These are phyloP conservation scores for Malurus leucopterus DNA, from an alignment of 2,797 vertebrate species.

Conservation along the genomic window DNA sequence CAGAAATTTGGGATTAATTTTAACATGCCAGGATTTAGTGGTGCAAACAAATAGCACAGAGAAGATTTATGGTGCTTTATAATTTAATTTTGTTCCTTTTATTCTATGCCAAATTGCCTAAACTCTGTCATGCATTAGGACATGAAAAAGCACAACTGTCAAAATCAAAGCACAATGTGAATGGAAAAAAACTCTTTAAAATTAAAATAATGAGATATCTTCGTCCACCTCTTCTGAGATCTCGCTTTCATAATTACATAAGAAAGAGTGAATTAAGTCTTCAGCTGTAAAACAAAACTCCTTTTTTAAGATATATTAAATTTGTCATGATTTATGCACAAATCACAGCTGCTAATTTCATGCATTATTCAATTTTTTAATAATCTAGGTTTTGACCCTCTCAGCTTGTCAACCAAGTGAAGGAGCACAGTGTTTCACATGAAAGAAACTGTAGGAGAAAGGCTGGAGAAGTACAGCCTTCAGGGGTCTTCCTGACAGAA, in stretches of 20 bases:
- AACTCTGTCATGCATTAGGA: neutral
- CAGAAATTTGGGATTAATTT: slow-evolving; percentile 38
- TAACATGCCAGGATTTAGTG: slow-evolving; percentile 5
- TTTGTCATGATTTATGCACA: neutral
- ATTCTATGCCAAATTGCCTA: slow-evolving; percentile 3
- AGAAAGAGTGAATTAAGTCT: slow-evolving; percentile 13
- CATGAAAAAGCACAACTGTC: slow-evolving; percentile 17
- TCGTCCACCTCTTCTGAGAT: neutral
- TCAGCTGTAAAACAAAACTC: neutral
- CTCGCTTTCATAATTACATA: neutral
- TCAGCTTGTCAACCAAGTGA: neutral
- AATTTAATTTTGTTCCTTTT: slow-evolving; percentile 40
- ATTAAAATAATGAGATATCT: slow-evolving; percentile 16
- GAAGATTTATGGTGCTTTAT: slow-evolving; percentile 1
- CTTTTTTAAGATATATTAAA: neutral
- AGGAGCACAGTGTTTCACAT: neutral
- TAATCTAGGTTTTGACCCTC: neutral
- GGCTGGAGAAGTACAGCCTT: neutral
- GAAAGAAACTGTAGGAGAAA: neutral
- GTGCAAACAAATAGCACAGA: slow-evolving; percentile 23
- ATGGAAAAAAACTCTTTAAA: neutral
- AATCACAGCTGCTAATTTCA: neutral
- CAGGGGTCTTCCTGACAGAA: neutral
- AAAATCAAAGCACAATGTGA: slow-evolving; percentile 9
- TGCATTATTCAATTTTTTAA: neutral